A percentile compares a stretch with the other conserved stretches of the same genome.
phyloP scores from a whole-genome alignment of 2,797 vertebrate genomes.

The Halcyon chelicuti region DNA sequence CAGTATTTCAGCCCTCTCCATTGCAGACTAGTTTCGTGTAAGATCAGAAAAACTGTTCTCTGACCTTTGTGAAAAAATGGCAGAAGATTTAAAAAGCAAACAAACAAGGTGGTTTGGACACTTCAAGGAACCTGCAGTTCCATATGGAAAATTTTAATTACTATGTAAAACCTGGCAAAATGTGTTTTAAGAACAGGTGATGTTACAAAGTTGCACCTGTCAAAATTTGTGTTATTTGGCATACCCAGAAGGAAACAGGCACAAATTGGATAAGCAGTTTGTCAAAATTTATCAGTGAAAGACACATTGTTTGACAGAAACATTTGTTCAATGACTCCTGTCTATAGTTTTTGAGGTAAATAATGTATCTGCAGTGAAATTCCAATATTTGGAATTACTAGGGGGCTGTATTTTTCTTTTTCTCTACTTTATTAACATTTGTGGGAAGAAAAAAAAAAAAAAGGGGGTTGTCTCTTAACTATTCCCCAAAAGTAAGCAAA shows the following conservation, averaged over 20 bases:
- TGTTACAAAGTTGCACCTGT: background rate
- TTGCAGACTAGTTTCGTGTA: background rate
- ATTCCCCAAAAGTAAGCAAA: background rate
- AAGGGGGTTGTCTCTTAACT: background rate
- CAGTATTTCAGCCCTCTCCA: background rate
- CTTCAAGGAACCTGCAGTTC: background rate
- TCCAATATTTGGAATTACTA: background rate
- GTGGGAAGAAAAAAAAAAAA: background rate
- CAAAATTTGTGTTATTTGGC: slow-evolving; percentile 5
- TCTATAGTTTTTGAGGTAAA: background rate
- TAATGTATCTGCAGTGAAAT: background rate
- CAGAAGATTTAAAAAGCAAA: background rate
- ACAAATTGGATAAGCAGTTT: background rate
- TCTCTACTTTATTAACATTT: background rate
- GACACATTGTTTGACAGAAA: background rate
- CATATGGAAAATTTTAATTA: slow-evolving; percentile 13
- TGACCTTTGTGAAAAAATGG: background rate
- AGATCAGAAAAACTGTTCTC: background rate
- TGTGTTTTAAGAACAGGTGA: background rate
- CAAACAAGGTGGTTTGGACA: background rate
- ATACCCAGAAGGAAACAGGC: background rate
- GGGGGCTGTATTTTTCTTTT: background rate
- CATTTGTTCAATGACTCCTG: background rate
- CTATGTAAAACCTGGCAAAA: background rate
- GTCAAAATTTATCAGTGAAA: background rate